Percentiles rank a stretch among this genome's conserved stretches.
These are phyloP conservation scores for Trachops cirrhosus DNA, from an alignment of 2,797 vertebrate genomes.

Conservation along the genomic window DNA sequence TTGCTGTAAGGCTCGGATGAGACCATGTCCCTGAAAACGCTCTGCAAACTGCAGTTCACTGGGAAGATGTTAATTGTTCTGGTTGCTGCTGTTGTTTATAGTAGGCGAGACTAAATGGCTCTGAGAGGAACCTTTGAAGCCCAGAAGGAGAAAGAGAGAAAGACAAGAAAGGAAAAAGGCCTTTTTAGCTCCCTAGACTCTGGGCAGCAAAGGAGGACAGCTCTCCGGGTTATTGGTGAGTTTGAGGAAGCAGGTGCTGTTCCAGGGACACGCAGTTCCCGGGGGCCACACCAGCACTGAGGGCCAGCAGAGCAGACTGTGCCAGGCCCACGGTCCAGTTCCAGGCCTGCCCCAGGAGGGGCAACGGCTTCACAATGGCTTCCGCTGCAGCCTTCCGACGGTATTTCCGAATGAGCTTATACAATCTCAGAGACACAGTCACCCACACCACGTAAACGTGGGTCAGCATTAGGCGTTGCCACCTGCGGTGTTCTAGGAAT, in stretches of 20 bases:
- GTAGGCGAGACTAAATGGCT: background rate
- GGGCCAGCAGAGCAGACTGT: fast-evolving
- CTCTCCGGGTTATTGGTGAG: background rate
- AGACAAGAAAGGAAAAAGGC: background rate
- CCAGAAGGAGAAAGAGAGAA: background rate
- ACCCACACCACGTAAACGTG: background rate
- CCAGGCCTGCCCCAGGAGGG: background rate
- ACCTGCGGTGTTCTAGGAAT: background rate
- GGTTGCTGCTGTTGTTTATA: constrained; percentile 6
- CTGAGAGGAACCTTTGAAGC: background rate
- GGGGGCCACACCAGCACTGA: fast-evolving
- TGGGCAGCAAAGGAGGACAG: background rate
- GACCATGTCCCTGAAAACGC: background rate
- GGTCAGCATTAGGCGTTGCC: background rate
- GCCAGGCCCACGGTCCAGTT: background rate
- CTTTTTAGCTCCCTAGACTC: background rate
- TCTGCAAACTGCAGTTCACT: background rate
- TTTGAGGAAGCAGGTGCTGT: background rate
- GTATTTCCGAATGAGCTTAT: background rate
- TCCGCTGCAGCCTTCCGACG: background rate
- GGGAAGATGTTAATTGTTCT: background rate
- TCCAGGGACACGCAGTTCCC: background rate
- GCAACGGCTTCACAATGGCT: background rate
- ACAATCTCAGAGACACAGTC: background rate
- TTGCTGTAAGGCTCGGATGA: background rate